These are phyloP conservation scores for Eupithecia exiguata DNA, from an alignment of 2,888 invertebrate genomes.

Conservation along the genomic window DNA sequence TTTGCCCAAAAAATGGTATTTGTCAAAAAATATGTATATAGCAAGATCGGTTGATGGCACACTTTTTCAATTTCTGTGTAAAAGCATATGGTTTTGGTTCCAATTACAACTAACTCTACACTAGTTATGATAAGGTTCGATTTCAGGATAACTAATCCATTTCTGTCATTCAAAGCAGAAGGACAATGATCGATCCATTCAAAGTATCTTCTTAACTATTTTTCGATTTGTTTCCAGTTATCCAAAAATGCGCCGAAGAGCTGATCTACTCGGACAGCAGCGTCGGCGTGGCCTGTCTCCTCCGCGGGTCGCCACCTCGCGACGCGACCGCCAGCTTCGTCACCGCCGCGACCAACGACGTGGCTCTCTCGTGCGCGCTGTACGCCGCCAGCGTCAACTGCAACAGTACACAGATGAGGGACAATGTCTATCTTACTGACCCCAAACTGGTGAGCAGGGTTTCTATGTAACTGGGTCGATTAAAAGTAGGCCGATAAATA, in stretches of 20 bases:
- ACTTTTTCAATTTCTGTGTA: no score
- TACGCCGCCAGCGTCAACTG: constrained; percentile 65
- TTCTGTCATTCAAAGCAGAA: neutral
- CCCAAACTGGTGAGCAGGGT: constrained; percentile 56
- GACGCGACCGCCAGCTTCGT: constrained; percentile 29
- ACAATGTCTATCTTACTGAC: constrained; percentile 63
- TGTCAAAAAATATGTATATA: no score
- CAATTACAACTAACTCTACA: no score
- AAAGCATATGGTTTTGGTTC: no score
- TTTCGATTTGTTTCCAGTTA: constrained; percentile 51
- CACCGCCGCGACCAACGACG: constrained; percentile 43
- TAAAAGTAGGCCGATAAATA: no score
- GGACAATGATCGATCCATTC: no score
- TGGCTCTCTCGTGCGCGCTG: constrained; percentile 59
- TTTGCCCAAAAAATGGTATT: no score
- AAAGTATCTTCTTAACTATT: no score
- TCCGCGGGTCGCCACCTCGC: constrained; percentile 45
- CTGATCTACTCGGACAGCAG: constrained; percentile 65
- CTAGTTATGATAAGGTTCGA: neutral
- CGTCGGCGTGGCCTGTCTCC: constrained; percentile 63
- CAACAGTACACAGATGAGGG: constrained; percentile 58
- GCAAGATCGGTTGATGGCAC: no score
- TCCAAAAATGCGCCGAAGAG: constrained; percentile 68
- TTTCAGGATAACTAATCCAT: neutral
- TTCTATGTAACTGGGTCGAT: neutral